A percentile compares a stretch with the other conserved stretches of the same genome.
Conservation (phyloP, 2,113 vertebrate species). For the Heloderma charlesbogerti region DNA sequence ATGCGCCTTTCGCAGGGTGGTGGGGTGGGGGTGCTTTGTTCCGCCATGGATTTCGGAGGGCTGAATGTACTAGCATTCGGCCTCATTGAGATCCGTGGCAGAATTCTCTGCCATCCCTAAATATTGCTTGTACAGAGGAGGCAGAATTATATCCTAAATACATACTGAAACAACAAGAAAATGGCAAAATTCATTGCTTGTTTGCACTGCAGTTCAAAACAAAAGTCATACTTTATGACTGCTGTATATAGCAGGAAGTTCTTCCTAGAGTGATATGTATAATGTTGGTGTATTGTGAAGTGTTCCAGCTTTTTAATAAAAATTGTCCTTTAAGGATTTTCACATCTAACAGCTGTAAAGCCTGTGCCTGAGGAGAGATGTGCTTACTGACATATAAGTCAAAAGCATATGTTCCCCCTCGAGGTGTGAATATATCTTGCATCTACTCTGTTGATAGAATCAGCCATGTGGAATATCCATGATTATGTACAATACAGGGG, state of each 20-base stretch:
- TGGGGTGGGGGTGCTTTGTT: too few species aligned
- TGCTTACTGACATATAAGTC: neutral
- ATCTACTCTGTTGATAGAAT: neutral
- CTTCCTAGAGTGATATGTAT: neutral
- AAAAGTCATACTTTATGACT: neutral
- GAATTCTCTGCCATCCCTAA: neutral
- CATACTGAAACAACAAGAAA: neutral
- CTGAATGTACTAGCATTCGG: too few species aligned
- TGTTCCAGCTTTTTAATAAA: conserved; percentile 5
- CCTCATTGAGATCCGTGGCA: too few species aligned
- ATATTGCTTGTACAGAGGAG: neutral
- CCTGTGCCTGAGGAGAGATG: neutral
- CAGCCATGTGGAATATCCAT: neutral
- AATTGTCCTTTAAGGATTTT: neutral
- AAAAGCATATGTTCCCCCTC: neutral
- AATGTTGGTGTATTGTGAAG: neutral
- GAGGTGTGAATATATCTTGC: neutral
- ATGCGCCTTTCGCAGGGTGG: too few species aligned
- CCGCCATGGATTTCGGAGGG: too few species aligned
- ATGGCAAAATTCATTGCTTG: neutral
- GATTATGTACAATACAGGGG: neutral
- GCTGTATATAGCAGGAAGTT: neutral
- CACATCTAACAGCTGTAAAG: neutral
- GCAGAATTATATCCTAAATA: neutral
- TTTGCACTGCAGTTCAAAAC: conserved; percentile 2